These are phyloP conservation scores for Hafferia zeledoni DNA, from an alignment of 2,797 vertebrate species.

Conservation along the genomic window DNA sequence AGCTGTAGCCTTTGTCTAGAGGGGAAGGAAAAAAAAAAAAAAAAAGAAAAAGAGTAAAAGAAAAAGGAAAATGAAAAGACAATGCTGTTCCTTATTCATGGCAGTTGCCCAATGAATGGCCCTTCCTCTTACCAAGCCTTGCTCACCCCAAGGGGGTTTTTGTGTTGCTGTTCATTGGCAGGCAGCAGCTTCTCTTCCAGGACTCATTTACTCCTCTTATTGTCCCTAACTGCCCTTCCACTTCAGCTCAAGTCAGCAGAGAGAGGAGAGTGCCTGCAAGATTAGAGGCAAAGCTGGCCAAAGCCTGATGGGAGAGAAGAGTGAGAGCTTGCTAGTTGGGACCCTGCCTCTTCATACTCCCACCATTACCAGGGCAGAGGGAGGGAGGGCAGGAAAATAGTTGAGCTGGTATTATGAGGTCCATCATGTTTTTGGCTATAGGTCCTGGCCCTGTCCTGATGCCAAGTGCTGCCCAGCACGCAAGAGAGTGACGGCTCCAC, in stretches of 20 bases:
- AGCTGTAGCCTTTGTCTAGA: background rate
- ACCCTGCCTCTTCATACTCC: background rate
- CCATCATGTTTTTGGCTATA: slow-evolving; percentile 25
- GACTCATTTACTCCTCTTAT: background rate
- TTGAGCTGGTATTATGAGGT: background rate
- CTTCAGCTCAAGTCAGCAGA: background rate
- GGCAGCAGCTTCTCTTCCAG: background rate
- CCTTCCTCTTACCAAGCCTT: background rate
- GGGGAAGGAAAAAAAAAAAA: background rate
- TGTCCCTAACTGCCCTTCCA: background rate
- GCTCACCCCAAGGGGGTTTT: background rate
- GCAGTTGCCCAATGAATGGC: background rate
- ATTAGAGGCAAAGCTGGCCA: background rate
- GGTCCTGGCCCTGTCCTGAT: background rate
- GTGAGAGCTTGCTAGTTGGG: background rate
- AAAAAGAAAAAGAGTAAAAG: background rate
- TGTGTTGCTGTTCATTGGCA: background rate
- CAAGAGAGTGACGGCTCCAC: background rate
- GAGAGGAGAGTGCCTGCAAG: background rate
- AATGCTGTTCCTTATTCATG: background rate
- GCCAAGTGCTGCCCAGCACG: background rate
- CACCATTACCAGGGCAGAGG: background rate
- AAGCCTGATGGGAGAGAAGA: background rate
- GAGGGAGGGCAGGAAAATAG: background rate
- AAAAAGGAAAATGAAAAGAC: background rate